Conservation (phyloP, 2,113 vertebrate species). For the Pluvialis apricaria region DNA sequence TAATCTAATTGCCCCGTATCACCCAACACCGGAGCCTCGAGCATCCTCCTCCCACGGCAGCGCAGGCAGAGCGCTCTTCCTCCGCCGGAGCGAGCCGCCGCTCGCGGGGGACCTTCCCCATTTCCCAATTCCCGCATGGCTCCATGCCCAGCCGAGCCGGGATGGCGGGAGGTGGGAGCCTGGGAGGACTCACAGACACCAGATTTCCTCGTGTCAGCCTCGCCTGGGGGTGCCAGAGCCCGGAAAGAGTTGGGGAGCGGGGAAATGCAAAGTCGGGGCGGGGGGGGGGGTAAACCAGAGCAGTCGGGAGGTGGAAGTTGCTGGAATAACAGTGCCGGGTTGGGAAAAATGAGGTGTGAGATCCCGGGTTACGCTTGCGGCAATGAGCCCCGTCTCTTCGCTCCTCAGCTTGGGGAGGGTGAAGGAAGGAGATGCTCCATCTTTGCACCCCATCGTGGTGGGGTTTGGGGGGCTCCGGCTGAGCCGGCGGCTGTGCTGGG, state of each 20-base stretch:
- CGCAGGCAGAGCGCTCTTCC: neutral
- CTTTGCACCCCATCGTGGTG: rapidly evolving
- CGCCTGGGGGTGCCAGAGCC: neutral
- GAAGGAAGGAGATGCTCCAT: neutral
- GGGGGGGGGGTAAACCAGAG: neutral
- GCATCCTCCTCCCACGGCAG: conserved; percentile 32
- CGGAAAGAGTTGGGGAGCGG: neutral
- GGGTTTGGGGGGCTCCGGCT: neutral
- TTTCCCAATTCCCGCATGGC: neutral
- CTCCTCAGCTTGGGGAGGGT: rapidly evolving
- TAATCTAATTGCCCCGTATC: conserved; percentile 52
- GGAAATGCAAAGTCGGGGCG: neutral
- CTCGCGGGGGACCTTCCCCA: neutral
- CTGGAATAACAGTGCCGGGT: neutral
- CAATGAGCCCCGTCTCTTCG: neutral
- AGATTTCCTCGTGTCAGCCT: neutral
- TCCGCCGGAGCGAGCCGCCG: neutral
- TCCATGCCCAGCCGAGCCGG: neutral
- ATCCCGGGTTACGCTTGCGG: neutral
- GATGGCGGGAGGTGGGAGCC: neutral
- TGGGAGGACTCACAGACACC: neutral
- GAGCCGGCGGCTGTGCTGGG: neutral
- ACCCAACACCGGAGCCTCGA: conserved; percentile 39
- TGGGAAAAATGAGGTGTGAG: neutral
- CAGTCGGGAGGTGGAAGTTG: neutral